A percentile compares a stretch with the other conserved stretches of the same genome.
These are phyloP conservation scores for Zingel zingel DNA, from an alignment of 2,113 vertebrate genomes.

Conservation along the genomic window DNA sequence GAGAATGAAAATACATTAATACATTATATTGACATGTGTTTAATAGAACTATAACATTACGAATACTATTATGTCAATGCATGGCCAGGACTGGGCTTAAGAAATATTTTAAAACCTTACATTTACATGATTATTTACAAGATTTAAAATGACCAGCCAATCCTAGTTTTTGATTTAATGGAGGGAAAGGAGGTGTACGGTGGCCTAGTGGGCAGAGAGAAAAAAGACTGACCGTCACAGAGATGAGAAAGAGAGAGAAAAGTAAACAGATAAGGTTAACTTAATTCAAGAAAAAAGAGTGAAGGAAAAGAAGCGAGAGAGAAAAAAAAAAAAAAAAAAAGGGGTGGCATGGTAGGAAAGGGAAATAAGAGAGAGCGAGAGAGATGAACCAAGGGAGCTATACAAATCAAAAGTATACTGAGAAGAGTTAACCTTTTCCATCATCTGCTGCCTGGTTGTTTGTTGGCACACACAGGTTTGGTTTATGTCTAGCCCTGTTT, in stretches of 20 bases:
- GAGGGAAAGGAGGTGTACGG: not conserved
- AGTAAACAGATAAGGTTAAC: too few relatives aligned
- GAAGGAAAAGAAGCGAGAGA: not conserved
- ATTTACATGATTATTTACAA: not conserved
- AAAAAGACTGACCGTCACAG: too few relatives aligned
- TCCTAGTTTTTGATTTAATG: not conserved
- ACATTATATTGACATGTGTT: not conserved
- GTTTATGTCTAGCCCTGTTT: conserved; percentile 47
- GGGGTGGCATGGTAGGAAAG: not conserved
- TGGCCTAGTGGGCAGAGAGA: too few relatives aligned
- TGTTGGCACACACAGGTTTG: conserved; percentile 65
- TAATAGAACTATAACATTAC: not conserved
- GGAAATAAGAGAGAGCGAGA: too few relatives aligned
- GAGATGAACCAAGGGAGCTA: not conserved
- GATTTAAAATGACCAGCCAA: not conserved
- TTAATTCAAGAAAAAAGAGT: too few relatives aligned
- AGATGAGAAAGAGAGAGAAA: too few relatives aligned
- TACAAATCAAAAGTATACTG: not conserved
- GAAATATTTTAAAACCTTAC: not conserved
- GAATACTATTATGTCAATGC: not conserved
- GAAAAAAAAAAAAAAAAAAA: not conserved
- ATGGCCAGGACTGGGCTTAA: not conserved
- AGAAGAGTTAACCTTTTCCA: conserved; percentile 25
- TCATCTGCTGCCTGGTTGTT: conserved; percentile 47
- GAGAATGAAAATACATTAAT: not conserved